Evolutionary conservation across 2,113 vertebrate genomes (phyloP), one percentile per base, ranked within the genome.

Genomic region (Haemorhous mexicanus): DNA sequence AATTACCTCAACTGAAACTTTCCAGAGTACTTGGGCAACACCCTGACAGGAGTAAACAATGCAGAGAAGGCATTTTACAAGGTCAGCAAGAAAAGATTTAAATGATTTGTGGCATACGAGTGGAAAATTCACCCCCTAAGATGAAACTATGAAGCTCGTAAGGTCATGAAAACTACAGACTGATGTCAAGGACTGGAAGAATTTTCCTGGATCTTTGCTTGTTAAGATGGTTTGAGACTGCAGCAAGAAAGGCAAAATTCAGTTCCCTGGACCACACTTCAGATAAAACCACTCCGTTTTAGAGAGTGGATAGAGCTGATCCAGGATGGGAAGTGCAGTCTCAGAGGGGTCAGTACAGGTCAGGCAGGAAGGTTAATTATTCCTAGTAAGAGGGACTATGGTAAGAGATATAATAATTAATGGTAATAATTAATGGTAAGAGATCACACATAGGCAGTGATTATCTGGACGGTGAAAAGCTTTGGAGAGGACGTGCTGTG

Each of bases 1-100:
- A 86, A 93, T 87, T 78, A 88, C 33, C 41, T 92, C 49, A 66
- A 69, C n/a, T 87, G 77, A 95, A 93, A 94, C 53, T 89, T 63
- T 94, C 87, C 93, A 97, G 94, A 94, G 50, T 89, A 75, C 84
- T 91, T 91, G 53, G 69, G 77, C 61, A 91, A 91, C 84, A 92
- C 75, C 46, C 32, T 1, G 4, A 87, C 22, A 66, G 69, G 23
- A 93, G 88, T 89, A 95, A 95, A 95, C 72, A 95, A 96, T 67
- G 30, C 75, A 87, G 30, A 94, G 68, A 93, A 77, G 70, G 77
- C 49, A 76, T 94, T 96, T 95, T 69, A 94, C 87, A 95, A 95
- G 91, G 89, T 91, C 91, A 97, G 84, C 58, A 93, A 94, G 89
- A 93, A 95, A 89, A 91, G 58, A 88, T 90, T 94, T 76, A 95